A percentile compares a stretch with the other conserved stretches of the same genome.
phyloP scores from a whole-genome alignment of 2,888 invertebrate species.

The Phania funesta region DNA sequence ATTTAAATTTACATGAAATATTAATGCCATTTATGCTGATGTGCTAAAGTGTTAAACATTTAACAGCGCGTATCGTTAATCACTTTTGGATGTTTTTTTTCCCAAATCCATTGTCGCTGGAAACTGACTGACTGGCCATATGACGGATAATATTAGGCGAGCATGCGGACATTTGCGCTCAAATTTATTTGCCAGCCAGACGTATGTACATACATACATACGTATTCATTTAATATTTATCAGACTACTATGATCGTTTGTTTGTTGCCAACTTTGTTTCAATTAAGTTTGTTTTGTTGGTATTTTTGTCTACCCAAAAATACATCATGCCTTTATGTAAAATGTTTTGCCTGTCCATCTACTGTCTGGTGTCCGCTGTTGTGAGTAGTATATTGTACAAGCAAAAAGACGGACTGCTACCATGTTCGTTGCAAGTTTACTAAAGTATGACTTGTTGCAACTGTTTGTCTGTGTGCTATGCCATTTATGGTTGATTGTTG shows the following conservation, averaged over 20 bases:
- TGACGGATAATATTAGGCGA: constrained; percentile 61
- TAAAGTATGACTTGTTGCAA: constrained; percentile 50
- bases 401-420: background rate
- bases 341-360: constrained; percentile 58
- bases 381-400: background rate
- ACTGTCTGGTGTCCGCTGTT: constrained; percentile 37
- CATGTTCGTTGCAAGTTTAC: constrained; percentile 30
- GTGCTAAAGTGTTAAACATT: constrained; percentile 61
- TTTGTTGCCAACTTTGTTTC: constrained; percentile 56
- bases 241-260: constrained; percentile 55
- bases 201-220: background rate
- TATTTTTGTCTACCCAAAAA: constrained; percentile 26
- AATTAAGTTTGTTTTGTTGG: constrained; percentile 38
- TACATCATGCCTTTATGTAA: constrained; percentile 44
- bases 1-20: constrained; percentile 24
- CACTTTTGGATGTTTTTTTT: constrained; percentile 23
- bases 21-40: constrained; percentile 34
- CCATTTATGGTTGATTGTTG: constrained; percentile 41
- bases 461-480: constrained; percentile 45
- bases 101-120: constrained; percentile 22
- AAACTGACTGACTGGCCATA: constrained; percentile 34
- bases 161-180: constrained; percentile 48
- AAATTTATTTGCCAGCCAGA: constrained; percentile 16
- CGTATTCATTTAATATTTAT: constrained; percentile 57
- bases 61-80: constrained; percentile 60